Conservation (phyloP, 2,888 invertebrate species). For the Metacarcinus magister region DNA sequence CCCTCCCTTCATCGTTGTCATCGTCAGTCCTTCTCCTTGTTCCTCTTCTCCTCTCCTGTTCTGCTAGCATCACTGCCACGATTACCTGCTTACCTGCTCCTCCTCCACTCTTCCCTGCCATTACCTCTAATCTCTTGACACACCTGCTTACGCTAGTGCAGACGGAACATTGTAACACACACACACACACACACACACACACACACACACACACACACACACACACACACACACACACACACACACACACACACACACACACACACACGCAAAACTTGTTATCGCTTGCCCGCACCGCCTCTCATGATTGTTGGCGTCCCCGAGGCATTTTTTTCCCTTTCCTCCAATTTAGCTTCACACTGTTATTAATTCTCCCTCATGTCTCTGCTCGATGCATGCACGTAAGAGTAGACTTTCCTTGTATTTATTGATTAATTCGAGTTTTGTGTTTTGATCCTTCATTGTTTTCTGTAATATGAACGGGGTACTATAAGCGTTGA, state of each 20-base stretch:
- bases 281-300: background rate
- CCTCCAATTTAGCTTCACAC: background rate
- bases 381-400: background rate
- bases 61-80: background rate
- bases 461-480: background rate
- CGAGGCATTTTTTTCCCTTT: background rate
- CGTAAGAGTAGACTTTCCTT: background rate
- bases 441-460: background rate
- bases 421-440: background rate
- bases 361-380: background rate
- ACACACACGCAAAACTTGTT: background rate
- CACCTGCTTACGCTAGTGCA: background rate
- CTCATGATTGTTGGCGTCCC: background rate
- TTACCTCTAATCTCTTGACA: conserved; percentile 36
- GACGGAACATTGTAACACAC: background rate
- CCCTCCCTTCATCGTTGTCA: background rate
- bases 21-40: background rate
- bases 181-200: conserved; percentile 26
- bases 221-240: conserved; percentile 35
- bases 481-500: background rate
- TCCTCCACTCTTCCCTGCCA: background rate
- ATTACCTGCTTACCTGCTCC: background rate
- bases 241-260: background rate
- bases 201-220: conserved; percentile 31
- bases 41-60: background rate